Base-by-base conservation (phyloP, 2,113 vertebrate genomes). In the Calonectris borealis region DNA sequence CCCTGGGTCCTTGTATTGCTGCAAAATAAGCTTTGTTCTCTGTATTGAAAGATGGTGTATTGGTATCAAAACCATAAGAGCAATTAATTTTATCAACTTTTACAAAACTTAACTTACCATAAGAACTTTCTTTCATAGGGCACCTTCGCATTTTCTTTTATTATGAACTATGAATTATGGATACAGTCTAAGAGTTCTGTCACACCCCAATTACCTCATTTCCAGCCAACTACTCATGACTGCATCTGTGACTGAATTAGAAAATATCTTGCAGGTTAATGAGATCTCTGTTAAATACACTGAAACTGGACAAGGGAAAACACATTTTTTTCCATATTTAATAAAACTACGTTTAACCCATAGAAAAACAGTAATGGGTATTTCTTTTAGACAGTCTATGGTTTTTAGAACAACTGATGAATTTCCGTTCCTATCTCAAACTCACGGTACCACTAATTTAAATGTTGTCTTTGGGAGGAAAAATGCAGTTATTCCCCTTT, bases 141-240 rank as follows among this genome's bases (percentile, higher is more conserved):
- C 68, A 95, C 69, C 77, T 95, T 96, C 4, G 3, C 17, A 20
- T 94, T 93, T 92, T 61, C 38, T 89, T 87, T 86, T 78, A 31
- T 62, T 82, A 81, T 61, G 61, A 87, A 48, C 32, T 62, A 94
- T 93, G 65, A 95, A 89, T 96, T 91, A 94, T 66, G 68, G 36
- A 92, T 92, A 73, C 25, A 48, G 36, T 44, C 49, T 61, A 52
- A 80, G 75, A 44, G 31, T 36, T 85, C 84, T 93, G 81, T 94
- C 86, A 94, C 77, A 95, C 48, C 77, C 48, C 65, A 83, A 79
- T 93, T 96, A 93, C 86, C 38, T 94, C 77, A 93, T 96, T 95
- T 96, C 84, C 84, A 95, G 29, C 16, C 0, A 4, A 82, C 55
- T 93, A 89, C 70, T 95, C 89, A 65, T 92, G 86, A 79, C 65